Evolutionary conservation across 2,113 vertebrate species (phyloP).

Genomic region (Chamaea fasciata): DNA sequence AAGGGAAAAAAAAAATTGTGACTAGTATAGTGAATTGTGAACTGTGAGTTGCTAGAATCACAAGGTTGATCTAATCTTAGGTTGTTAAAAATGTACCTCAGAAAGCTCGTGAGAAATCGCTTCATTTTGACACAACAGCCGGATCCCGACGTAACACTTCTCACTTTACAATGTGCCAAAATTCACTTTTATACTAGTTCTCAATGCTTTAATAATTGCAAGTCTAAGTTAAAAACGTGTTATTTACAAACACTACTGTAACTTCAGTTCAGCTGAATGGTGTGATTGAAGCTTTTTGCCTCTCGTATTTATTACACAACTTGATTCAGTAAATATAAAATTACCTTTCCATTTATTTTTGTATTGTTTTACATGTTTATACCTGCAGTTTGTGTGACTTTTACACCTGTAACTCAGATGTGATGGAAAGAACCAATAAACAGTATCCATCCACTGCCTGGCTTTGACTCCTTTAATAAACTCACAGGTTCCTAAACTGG

Average conservation of each 20-base stretch:
- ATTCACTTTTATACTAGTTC: conserved; percentile 80
- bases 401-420: conserved; percentile 75
- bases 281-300: conserved; percentile 95
- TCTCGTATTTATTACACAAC: conserved; percentile 90
- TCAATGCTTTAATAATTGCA: conserved; percentile 77
- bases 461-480: not conserved
- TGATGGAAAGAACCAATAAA: conserved; percentile 79
- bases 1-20: conserved; percentile 63
- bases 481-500: not conserved
- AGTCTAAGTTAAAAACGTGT: conserved; percentile 70
- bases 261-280: conserved; percentile 90
- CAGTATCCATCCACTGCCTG: conserved; percentile 31
- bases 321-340: conserved; percentile 81
- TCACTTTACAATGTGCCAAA: conserved; percentile 85
- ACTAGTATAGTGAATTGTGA: conserved; percentile 69
- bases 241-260: conserved; percentile 93
- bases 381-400: conserved; percentile 77
- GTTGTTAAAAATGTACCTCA: conserved; percentile 70
- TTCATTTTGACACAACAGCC: conserved; percentile 35
- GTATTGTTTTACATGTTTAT: conserved; percentile 84
- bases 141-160: conserved; percentile 54
- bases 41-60: conserved; percentile 68
- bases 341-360: conserved; percentile 83
- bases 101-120: conserved; percentile 61
- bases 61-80: conserved; percentile 47